Evolutionary conservation across 2,797 vertebrate species (phyloP), one percentile per base, ranked within the genome.

Genomic region (Prionace glauca): DNA sequence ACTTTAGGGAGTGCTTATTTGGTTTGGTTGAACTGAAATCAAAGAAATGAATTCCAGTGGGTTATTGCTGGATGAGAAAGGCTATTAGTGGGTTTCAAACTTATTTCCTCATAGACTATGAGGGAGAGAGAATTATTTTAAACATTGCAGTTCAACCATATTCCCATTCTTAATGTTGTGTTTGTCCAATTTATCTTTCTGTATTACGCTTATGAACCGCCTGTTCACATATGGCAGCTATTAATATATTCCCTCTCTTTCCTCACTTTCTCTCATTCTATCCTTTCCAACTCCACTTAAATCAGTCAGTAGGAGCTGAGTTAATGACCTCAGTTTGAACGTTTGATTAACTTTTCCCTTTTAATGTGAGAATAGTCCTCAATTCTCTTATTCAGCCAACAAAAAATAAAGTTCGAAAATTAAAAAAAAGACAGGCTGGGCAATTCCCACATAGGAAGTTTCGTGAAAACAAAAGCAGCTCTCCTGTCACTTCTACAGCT

Each of bases 391-490:
- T 9, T 77, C 71, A 69, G 71, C 93, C 22, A 95, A 50, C 16
- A 16, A 74, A 95, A 56, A 74, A 95, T 56, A 56, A 65, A 74
- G 71, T 95, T 95, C 93, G 77, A 95, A 95, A 71, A 56, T 95
- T 95, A 56, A 77, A 77, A 94, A 56, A 72, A 45, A 56, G 71
- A 74, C 93, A 8, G 56, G 45, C 36, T 95, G 18, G 3, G 29
- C 26, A 56, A 77, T 95, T 95, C 26, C 93, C 93, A 95, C 26
- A 74, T 32, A 95, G 67, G 71, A 77, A 95, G 93, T 74, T 74
- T n/a, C 69, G 32, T 72, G 16, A 95, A 95, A 95, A 77, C 41
- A 95, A 72, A 77, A 95, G 50, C 93, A 56, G 36, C 14, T 77
- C 41, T 74, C 69, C 41, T 74, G 93, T 95, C 93, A 95, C 69